Conservation (phyloP, 2,797 vertebrate species). For the Lacerta bilineata region DNA sequence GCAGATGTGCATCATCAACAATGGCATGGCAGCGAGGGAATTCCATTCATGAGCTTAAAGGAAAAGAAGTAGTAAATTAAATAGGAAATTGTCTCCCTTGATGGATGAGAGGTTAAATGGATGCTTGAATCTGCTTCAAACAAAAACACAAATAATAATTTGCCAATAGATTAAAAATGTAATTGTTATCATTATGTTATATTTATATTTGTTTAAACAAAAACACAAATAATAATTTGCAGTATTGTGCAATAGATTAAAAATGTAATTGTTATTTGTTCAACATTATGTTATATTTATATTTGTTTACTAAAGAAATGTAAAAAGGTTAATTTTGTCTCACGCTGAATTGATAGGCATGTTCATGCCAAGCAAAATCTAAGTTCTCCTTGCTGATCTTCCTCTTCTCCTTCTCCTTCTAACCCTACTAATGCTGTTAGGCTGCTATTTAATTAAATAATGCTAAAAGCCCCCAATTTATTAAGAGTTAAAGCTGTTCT, state of each 20-base stretch:
- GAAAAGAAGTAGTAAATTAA: neutral
- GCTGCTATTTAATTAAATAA: conserved; percentile 22
- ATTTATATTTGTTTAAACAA: neutral
- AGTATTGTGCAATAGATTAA: neutral
- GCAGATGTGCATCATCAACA: neutral
- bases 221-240: neutral
- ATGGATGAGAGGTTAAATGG: neutral
- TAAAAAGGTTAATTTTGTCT: neutral
- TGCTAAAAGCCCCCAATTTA: neutral
- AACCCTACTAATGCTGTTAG: conserved; percentile 5
- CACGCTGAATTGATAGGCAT: too few relatives aligned
- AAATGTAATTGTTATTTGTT: neutral
- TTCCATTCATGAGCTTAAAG: neutral
- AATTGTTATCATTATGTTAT: neutral
- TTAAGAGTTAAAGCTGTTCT: neutral
- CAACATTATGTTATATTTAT: neutral
- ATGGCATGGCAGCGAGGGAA: neutral
- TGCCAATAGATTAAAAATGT: neutral
- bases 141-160: neutral
- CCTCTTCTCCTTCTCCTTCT: neutral
- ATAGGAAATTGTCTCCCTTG: neutral
- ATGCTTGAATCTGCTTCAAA: neutral
- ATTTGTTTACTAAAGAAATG: neutral
- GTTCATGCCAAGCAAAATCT: too few relatives aligned
- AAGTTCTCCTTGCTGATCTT: neutral